A percentile compares a stretch with the other conserved stretches of the same genome.
phyloP scores from a whole-genome alignment of 2,888 invertebrate genomes.

The Villa cingulata region DNA sequence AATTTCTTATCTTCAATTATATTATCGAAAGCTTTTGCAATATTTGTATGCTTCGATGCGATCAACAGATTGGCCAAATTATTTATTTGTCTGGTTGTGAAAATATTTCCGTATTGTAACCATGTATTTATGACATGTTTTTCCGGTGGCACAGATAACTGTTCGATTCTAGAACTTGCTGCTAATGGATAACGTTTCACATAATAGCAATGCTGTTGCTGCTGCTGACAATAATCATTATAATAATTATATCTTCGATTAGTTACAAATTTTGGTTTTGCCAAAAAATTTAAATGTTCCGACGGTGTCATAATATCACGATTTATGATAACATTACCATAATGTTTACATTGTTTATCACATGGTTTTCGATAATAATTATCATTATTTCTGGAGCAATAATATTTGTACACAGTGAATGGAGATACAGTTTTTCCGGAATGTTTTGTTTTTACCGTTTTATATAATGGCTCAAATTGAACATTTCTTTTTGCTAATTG shows the following conservation, averaged over 20 bases:
- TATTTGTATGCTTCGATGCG: slow-evolving; percentile 17
- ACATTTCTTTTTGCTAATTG: not conserved
- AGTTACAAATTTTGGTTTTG: slow-evolving; percentile 24
- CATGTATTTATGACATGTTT: slow-evolving; percentile 22
- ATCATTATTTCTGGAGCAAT: slow-evolving; percentile 12
- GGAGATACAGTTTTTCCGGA: not conserved
- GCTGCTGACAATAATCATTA: slow-evolving; percentile 1
- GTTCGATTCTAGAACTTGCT: slow-evolving; percentile 28
- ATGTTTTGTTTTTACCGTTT: slow-evolving; percentile 12
- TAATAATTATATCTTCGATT: not conserved
- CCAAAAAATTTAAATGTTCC: slow-evolving; percentile 27
- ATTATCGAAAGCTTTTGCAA: slow-evolving; percentile 25
- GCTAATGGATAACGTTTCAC: slow-evolving; percentile 24
- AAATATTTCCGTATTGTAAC: slow-evolving; percentile 17
- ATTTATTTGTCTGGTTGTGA: slow-evolving; percentile 20
- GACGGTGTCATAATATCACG: slow-evolving; percentile 28
- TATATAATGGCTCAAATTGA: slow-evolving; percentile 17
- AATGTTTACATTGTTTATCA: slow-evolving; percentile 23
- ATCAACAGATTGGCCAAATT: slow-evolving; percentile 21
- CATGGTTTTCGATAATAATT: too few relatives aligned
- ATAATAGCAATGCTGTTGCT: slow-evolving; percentile 16
- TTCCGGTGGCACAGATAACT: slow-evolving; percentile 24
- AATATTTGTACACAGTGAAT: not conserved
- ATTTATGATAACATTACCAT: slow-evolving; percentile 27
- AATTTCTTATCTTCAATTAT: slow-evolving; percentile 28